Percentiles rank a stretch among this genome's conserved stretches.
These are phyloP conservation scores for Ethmia dodecea DNA, from an alignment of 2,888 invertebrate species.

Conservation along the genomic window DNA sequence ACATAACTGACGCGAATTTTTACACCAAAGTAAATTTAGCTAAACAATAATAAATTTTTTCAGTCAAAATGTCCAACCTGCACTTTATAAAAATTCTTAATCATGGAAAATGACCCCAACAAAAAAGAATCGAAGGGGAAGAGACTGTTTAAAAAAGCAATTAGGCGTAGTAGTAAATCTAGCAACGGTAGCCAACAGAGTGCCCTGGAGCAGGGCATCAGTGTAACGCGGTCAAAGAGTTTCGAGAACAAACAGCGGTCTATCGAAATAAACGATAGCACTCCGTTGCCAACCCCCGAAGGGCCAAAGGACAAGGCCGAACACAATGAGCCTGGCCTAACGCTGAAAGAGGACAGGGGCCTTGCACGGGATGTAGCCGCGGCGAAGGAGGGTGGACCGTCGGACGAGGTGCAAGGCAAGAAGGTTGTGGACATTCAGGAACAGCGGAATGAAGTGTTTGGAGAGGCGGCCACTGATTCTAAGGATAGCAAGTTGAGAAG, in stretches of 20 bases:
- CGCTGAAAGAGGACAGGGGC: conserved; percentile 28
- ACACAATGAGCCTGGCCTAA: conserved; percentile 20
- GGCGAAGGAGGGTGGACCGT: no score
- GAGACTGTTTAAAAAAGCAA: conserved; percentile 62
- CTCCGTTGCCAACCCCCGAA: conserved; percentile 48
- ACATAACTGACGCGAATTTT: no score
- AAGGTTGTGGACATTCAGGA: conserved; percentile 49
- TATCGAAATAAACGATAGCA: conserved; percentile 43
- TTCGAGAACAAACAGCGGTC: conserved; percentile 46
- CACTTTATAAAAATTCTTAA: conserved; percentile 39
- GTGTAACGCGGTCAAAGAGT: conserved; percentile 52
- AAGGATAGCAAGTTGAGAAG: conserved; percentile 21
- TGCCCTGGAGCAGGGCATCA: conserved; percentile 34
- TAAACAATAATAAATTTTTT: conserved; percentile 24
- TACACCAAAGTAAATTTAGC: no score
- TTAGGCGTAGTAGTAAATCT: conserved; percentile 59
- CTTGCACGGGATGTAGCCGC: no score
- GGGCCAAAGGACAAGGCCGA: conserved; percentile 38
- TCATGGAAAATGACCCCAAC: conserved; percentile 73
- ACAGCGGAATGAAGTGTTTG: conserved; percentile 36
- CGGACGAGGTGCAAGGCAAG: conserved; percentile 26
- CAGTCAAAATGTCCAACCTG: conserved; percentile 57
- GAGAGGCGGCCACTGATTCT: conserved; percentile 26
- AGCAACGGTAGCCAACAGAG: conserved; percentile 47
- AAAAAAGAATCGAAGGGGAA: conserved; percentile 71